A percentile compares a stretch with the other conserved stretches of the same genome.
These are phyloP conservation scores for Emys orbicularis DNA, from an alignment of 2,797 vertebrate genomes.

Conservation along the genomic window DNA sequence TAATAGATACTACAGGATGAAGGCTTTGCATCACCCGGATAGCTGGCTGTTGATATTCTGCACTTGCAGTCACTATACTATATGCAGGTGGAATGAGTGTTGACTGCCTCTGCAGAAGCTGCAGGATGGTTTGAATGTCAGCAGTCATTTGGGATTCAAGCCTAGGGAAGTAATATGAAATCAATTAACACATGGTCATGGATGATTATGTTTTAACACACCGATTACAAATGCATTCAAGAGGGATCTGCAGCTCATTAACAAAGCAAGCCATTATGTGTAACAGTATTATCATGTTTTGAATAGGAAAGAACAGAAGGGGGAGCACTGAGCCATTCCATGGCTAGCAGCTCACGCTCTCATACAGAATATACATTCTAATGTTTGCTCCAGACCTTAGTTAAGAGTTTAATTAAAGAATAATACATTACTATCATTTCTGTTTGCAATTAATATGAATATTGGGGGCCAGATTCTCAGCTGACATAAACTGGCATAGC, in stretches of 20 bases:
- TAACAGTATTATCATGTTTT: constrained; percentile 24
- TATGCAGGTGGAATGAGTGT: constrained; percentile 93
- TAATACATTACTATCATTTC: not conserved
- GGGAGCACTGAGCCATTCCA: constrained; percentile 65
- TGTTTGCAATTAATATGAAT: not conserved
- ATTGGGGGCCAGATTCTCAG: rapidly evolving
- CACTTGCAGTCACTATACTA: constrained; percentile 90
- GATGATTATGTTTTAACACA: not conserved
- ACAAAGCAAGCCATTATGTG: not conserved
- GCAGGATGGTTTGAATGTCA: constrained; percentile 96
- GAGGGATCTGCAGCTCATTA: not conserved
- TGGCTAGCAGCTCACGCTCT: not conserved
- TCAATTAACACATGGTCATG: not conserved
- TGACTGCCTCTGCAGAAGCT: constrained; percentile 93
- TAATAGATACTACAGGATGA: constrained; percentile 85
- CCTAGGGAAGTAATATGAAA: constrained; percentile 78
- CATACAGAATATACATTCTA: not conserved
- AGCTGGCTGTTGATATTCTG: constrained; percentile 87
- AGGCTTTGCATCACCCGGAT: constrained; percentile 75
- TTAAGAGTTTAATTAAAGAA: not conserved
- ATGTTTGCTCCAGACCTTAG: not conserved
- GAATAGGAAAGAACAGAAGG: constrained; percentile 70
- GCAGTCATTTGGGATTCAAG: constrained; percentile 96
- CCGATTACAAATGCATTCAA: not conserved
- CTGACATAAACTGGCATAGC: constrained; percentile 10